phyloP scores from a whole-genome alignment of 2,797 vertebrate genomes.

The Bufotes viridis region DNA sequence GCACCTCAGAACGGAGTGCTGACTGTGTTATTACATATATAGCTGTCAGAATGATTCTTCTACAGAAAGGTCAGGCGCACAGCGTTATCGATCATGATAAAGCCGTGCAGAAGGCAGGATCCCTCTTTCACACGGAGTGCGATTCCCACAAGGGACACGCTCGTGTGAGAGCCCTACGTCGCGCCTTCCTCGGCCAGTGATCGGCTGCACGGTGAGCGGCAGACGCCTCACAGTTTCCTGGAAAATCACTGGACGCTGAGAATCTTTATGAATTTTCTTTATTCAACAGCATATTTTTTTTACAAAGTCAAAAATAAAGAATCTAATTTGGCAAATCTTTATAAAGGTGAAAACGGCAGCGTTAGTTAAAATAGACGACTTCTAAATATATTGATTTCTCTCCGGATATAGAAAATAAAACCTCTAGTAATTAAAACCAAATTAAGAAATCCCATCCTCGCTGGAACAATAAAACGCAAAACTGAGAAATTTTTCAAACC shows the following conservation, averaged over 20 bases:
- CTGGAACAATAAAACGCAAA: conserved; percentile 61
- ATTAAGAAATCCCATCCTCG: conserved; percentile 66
- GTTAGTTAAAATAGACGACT: conserved; percentile 82
- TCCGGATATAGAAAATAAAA: conserved; percentile 80
- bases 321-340: conserved; percentile 89
- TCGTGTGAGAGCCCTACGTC: too few relatives aligned
- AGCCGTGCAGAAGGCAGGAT: too few relatives aligned
- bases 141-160: too few relatives aligned
- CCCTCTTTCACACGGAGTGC: too few relatives aligned
- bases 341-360: conserved; percentile 84
- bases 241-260: not conserved
- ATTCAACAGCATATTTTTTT: conserved; percentile 73
- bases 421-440: conserved; percentile 69
- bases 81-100: too few relatives aligned
- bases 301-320: conserved; percentile 89
- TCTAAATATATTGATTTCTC: conserved; percentile 82
- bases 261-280: conserved; percentile 71
- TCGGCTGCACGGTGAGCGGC: too few relatives aligned
- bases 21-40: too few relatives aligned
- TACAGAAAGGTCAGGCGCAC: too few relatives aligned
- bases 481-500: conserved; percentile 69
- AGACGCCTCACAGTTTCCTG: too few relatives aligned
- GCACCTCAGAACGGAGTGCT: too few relatives aligned
- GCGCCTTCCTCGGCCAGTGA: too few relatives aligned
- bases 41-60: too few relatives aligned